phyloP scores from a whole-genome alignment of 2,113 vertebrate genomes.

The Bothrops jararaca region DNA sequence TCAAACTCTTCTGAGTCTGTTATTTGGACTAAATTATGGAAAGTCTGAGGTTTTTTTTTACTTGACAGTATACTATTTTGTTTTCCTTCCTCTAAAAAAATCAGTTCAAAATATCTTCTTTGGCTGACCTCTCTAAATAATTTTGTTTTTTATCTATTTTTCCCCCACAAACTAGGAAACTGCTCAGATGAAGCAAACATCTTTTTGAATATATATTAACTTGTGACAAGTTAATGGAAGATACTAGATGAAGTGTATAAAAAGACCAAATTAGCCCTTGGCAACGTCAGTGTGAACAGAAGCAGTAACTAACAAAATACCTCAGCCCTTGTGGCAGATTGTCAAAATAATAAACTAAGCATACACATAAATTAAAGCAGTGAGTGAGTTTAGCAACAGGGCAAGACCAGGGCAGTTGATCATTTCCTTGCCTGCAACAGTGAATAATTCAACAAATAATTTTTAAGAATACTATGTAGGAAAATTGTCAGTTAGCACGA shows the following conservation, averaged over 20 bases:
- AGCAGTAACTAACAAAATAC: not conserved
- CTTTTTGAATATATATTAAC: not conserved
- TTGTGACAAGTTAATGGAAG: not conserved
- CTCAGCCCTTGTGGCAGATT: not conserved
- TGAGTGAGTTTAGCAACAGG: not conserved
- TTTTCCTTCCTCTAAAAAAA: constrained; percentile 14
- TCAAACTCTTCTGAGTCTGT: not conserved
- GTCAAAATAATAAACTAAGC: not conserved
- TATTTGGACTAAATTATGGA: not conserved
- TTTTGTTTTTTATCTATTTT: not conserved
- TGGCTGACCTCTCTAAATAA: constrained; percentile 8
- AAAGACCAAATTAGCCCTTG: not conserved
- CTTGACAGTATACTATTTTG: constrained; percentile 24
- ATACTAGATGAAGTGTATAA: not conserved
- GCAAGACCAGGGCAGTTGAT: not conserved
- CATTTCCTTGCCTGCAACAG: not conserved
- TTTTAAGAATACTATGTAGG: not conserved
- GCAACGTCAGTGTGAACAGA: not conserved
- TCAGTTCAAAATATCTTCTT: constrained; percentile 27
- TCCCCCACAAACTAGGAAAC: not conserved
- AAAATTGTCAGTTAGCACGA: not conserved
- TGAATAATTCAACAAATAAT: not conserved
- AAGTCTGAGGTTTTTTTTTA: not conserved
- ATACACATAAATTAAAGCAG: not conserved
- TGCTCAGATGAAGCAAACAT: not conserved